Conservation (phyloP, 2,113 vertebrate species). For the Barbus barbus region DNA sequence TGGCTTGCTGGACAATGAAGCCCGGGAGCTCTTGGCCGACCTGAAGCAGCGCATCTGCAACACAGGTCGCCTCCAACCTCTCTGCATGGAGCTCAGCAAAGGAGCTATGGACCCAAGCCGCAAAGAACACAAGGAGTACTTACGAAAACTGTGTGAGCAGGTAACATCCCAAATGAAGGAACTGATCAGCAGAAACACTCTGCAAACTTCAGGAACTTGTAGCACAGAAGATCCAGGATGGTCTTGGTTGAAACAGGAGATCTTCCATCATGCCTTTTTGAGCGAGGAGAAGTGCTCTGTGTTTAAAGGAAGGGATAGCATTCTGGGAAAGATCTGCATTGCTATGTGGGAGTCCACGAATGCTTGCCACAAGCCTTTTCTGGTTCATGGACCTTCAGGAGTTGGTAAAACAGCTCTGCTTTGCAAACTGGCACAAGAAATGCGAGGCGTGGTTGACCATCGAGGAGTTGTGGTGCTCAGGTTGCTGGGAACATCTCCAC, state of each 20-base stretch:
- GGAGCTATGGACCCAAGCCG: conserved; percentile 64
- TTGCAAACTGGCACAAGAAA: conserved; percentile 71
- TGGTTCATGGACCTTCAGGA: conserved; percentile 74
- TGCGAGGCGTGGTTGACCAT: conserved; percentile 59
- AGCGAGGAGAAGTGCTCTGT: conserved; percentile 54
- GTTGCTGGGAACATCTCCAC: conserved; percentile 71
- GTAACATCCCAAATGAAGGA: conserved; percentile 74
- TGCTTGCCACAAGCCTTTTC: conserved; percentile 64
- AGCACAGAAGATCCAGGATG: not conserved
- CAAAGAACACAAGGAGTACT: conserved; percentile 75
- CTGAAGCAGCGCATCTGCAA: conserved; percentile 73
- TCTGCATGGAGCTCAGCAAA: conserved; percentile 69
- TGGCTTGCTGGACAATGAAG: conserved; percentile 69
- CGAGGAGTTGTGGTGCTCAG: conserved; percentile 62
- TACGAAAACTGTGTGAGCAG: conserved; percentile 74
- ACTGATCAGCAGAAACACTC: conserved; percentile 57
- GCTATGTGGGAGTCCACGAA: conserved; percentile 62
- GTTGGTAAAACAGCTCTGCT: conserved; percentile 79
- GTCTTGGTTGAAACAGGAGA: conserved; percentile 68
- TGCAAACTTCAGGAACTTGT: not conserved
- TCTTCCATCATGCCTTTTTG: conserved; percentile 66
- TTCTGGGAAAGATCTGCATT: conserved; percentile 72
- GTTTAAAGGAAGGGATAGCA: conserved; percentile 72
- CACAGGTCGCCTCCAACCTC: conserved; percentile 62
- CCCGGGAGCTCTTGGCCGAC: conserved; percentile 67